These are phyloP conservation scores for Xestia sexstrigata DNA, from an alignment of 2,888 invertebrate genomes.

Conservation along the genomic window DNA sequence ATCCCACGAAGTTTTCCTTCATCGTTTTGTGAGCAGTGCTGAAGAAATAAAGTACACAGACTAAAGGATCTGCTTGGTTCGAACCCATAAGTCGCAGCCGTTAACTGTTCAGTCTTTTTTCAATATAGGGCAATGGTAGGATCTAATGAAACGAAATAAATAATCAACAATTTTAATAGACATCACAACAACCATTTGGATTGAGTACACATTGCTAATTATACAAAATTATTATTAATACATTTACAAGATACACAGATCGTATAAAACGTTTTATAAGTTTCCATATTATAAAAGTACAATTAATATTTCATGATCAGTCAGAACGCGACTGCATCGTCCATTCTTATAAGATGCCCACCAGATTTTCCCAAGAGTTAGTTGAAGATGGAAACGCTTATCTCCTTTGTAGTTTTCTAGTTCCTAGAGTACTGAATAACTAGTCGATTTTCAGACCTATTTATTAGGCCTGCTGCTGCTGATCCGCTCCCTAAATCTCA, in stretches of 20 bases:
- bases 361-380: slow-evolving; percentile 1
- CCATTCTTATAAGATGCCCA: slow-evolving; percentile 47
- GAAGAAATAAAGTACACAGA: neutral
- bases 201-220: slow-evolving; percentile 80
- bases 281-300: slow-evolving; percentile 75
- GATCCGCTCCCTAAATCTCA: neutral
- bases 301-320: slow-evolving; percentile 75
- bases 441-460: neutral
- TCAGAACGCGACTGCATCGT: slow-evolving; percentile 67
- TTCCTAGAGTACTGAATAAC: neutral
- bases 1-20: neutral
- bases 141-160: slow-evolving; percentile 56
- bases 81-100: neutral
- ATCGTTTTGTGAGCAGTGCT: neutral
- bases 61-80: neutral
- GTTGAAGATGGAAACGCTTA: neutral
- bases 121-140: neutral
- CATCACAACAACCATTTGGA: slow-evolving; percentile 91
- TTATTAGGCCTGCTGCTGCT: neutral
- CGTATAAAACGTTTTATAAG: slow-evolving; percentile 73
- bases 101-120: neutral
- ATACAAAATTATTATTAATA: slow-evolving; percentile 69
- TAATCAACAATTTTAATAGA: slow-evolving; percentile 90
- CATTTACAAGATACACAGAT: slow-evolving; percentile 64
- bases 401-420: neutral